Base-by-base conservation (phyloP, 2,888 invertebrate species). In the Tenthredo distinguenda region DNA sequence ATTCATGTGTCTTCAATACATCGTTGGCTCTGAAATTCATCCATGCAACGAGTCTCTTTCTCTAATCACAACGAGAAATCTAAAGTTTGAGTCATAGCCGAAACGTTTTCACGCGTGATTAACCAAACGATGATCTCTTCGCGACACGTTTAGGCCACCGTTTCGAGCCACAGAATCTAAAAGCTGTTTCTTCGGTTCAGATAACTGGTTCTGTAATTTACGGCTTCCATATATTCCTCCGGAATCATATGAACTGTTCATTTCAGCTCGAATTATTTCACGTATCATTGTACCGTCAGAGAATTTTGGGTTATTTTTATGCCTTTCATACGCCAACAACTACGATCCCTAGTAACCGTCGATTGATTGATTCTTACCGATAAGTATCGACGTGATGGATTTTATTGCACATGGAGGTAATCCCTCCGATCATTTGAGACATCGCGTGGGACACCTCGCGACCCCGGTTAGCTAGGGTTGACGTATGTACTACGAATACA, bases 31-130 rank as follows among this genome's bases (percentile, higher is more conserved):
- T n/a, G n/a, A 7, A 55, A 55, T 55, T n/a, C 6, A 55, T 55
- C n/a, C 4, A 55, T n/a, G 55, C 55, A 55, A 55, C n/a, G 55
- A 55, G 55, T 55, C 7, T 55, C 6, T n/a, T 55, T n/a, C 55
- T 55, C 72, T 43, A 40, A 21, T 74, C 72, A 15, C 21, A 40
- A 74, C 40, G 43, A 74, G 26, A 31, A 77, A 77, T 50, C 34
- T 15, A 77, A 47, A 12, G 31, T 31, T 55, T 55, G 26, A 77
- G 31, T 26, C 31, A 55, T 26, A 15, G 55, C 40, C 77, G 47
- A 50, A 71, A 31, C 83, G 83, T 83, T 83, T 83, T 83, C 68
- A 83, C 37, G 83, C 83, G 68, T 83, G 83, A 83, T 83, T 83
- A 71, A 83, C 68, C 83, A 68, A 47, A 83, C 83, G 68, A 68